These are phyloP conservation scores for Gandaritis pyraliata DNA, from an alignment of 2,888 invertebrate species.

Conservation along the genomic window DNA sequence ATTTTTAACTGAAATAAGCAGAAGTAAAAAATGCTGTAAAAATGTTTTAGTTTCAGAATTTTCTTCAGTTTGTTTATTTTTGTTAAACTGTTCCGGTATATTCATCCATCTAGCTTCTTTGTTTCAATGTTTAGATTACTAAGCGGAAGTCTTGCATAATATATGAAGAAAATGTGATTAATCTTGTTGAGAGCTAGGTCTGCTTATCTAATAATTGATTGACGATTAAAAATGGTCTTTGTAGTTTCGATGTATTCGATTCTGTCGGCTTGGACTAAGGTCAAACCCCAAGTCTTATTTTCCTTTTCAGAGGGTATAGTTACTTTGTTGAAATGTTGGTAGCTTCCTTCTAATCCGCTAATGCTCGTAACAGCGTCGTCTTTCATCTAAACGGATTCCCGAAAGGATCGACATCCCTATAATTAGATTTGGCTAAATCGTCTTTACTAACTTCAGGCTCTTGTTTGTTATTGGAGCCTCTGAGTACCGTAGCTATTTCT, in stretches of 20 bases:
- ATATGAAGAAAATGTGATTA: neutral
- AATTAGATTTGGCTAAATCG: slow-evolving; percentile 35
- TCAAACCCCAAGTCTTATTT: slow-evolving; percentile 5
- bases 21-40: too few relatives aligned
- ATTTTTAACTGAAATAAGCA: too few relatives aligned
- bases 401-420: slow-evolving; percentile 32
- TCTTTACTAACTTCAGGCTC: slow-evolving; percentile 21
- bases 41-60: too few relatives aligned
- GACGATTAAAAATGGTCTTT: neutral
- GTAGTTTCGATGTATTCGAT: neutral
- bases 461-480: slow-evolving; percentile 29
- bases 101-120: too few relatives aligned
- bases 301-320: neutral
- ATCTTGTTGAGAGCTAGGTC: too few relatives aligned
- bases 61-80: too few relatives aligned
- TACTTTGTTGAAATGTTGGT: slow-evolving; percentile 22
- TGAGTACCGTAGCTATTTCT: neutral
- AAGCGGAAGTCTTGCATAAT: slow-evolving; percentile 1
- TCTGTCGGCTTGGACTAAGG: neutral
- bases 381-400: slow-evolving; percentile 32
- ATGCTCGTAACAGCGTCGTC: slow-evolving; percentile 30
- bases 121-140: too few relatives aligned
- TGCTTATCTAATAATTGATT: too few relatives aligned
- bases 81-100: too few relatives aligned
- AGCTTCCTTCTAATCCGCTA: slow-evolving; percentile 24